Evolutionary conservation across 2,113 vertebrate genomes (phyloP), one percentile per base, ranked within the genome.

Genomic region (Halichoerus grypus): DNA sequence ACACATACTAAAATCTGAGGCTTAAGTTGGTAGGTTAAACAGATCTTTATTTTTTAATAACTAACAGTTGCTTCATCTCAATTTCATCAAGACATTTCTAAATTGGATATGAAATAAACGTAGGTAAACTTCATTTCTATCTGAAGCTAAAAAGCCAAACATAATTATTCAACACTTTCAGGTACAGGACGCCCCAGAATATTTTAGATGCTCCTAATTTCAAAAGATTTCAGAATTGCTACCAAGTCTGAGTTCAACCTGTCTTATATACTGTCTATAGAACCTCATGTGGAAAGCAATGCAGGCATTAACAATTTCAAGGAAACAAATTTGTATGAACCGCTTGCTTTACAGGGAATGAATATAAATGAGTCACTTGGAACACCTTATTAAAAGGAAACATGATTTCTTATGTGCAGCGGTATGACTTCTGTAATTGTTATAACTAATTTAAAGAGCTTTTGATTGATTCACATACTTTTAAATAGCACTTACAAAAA

Each of bases 31-130:
- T 39, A 92, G 11, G 18, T 42, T 49, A 87, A 15, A 87, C 10
- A 80, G 16, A 80, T 13, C 36, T 84, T 97, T 89, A 84, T 31
- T 71, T 88, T 89, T 39, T 42, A 88, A 24, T 85, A 95, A 91
- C 18, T 79, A 97, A 87, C 0, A 89, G 67, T 71, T 72, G 39
- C 4, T 80, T 93, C n/a, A 86, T 74, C 19, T 95, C 18, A 46
- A 51, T 89, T 94, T 97, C 63, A 86, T 22, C 39, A 71, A 57
- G 51, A 91, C 26, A 65, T 93, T 85, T 95, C 5, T 79, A 65
- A 97, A 92, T 14, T n/a, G 15, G 9, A 65, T 85, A 31, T 67
- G 55, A 91, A 97, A 81, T 63, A 87, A 96, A 91, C 79, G n/a
- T 16, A 85, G 33, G 28, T 51, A 85, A 91, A 85, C 49, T 94